Evolutionary conservation across 2,888 invertebrate genomes (phyloP), one percentile per base, ranked within the genome.

Genomic region (Lepetodrilus schrolli): DNA sequence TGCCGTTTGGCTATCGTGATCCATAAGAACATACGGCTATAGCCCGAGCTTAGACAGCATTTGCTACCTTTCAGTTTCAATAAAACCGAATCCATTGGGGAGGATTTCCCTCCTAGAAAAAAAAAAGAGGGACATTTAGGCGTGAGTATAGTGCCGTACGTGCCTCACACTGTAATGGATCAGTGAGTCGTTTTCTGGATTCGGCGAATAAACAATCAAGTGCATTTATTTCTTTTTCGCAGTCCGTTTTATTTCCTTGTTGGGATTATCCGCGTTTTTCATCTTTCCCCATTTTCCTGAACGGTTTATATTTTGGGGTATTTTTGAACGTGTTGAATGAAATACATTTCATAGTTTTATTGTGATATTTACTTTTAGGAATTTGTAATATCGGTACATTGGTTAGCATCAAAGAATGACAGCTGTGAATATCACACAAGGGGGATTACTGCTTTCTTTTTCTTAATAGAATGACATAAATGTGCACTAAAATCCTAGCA

Each of bases 1-100:
- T 2, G n/a, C 30, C 58, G 58, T 58, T 58, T 58, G 58, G 30
- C 34, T 30, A 30, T 26, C 58, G 58, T 58, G 58, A 58, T 58
- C 7, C 30, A 26, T 17, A 58, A 58, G 10, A 13, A 23, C 30
- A 26, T 30, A 34, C 34, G 26, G 58, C 30, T 26, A 58, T 34
- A 21, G 34, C 58, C 17, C 10, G 20, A 30, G 30, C n/a, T 13
- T 58, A 13, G 30, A 1, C 58, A 7, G 30, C 34, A 34, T 58
- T 58, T 58, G 30, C 58, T 43, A 43, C n/a, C 43, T 43, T 17
- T 17, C 43, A 17, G 43, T 17, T 43, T 17, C 13, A 43, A 43
- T 43, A 43, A 43, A 17, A 5, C 30, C 30, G 30, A 17, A 58
- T 13, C n/a, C 34, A 17, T 30, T n/a, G 30, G 58, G 26, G 58